These are phyloP conservation scores for Encarsia formosa DNA, from an alignment of 2,888 invertebrate genomes.

Conservation along the genomic window DNA sequence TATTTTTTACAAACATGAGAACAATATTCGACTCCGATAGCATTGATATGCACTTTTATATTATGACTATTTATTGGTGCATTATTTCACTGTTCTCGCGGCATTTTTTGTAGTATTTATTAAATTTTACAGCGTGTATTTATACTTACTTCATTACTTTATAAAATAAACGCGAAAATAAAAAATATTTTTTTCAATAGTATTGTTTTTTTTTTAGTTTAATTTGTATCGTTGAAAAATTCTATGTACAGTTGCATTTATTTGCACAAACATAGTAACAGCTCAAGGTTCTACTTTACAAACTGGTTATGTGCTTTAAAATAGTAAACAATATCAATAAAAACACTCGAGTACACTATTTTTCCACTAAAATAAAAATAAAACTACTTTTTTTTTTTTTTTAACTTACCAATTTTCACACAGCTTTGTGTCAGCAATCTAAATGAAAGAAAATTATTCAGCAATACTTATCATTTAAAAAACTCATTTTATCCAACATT, in stretches of 20 bases:
- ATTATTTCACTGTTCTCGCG: neutral
- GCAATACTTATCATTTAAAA: too few relatives aligned
- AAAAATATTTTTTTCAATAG: constrained; percentile 13
- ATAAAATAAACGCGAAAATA: constrained; percentile 14
- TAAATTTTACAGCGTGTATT: constrained; percentile 10
- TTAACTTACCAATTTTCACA: too few relatives aligned
- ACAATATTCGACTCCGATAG: constrained; percentile 10
- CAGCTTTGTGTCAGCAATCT: too few relatives aligned
- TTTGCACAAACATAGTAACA: constrained; percentile 9
- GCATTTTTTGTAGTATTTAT: constrained; percentile 2
- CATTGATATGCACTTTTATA: constrained; percentile 7
- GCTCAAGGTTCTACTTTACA: constrained; percentile 5
- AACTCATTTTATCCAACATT: too few relatives aligned
- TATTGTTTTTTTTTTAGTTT: too few relatives aligned
- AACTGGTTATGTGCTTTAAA: too few relatives aligned
- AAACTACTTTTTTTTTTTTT: too few relatives aligned
- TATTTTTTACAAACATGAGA: constrained; percentile 13
- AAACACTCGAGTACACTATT: too few relatives aligned
- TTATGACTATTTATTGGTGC: constrained; percentile 9
- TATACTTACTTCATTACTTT: constrained; percentile 8
- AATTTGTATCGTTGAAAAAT: too few relatives aligned
- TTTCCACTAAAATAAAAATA: too few relatives aligned
- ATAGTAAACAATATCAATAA: too few relatives aligned
- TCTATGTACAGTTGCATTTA: constrained; percentile 19
- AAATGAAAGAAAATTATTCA: too few relatives aligned